phyloP scores from a whole-genome alignment of 2,888 invertebrate species.

The Leptopilina syphax region DNA sequence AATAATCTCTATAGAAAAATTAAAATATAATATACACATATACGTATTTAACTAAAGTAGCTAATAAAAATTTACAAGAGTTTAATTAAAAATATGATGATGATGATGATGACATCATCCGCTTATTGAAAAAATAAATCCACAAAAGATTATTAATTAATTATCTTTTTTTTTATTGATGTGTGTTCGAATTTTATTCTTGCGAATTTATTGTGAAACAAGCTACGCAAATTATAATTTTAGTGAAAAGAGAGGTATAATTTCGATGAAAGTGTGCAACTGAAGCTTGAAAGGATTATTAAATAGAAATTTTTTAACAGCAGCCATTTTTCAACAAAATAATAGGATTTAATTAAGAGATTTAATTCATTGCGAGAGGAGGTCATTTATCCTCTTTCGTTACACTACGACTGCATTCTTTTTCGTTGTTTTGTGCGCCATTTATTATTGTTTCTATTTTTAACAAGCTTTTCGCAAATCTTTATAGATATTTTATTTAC shows the following conservation, averaged over 20 bases:
- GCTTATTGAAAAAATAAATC: too few relatives aligned
- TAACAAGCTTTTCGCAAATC: constrained; percentile 13
- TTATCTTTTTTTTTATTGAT: not conserved
- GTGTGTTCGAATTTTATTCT: not conserved
- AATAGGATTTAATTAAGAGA: constrained; percentile 21
- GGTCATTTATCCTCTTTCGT: constrained; percentile 24
- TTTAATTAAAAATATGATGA: too few relatives aligned
- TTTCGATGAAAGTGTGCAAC: not conserved
- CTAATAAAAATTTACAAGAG: too few relatives aligned
- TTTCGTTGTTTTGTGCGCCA: not conserved
- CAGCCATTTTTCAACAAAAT: constrained; percentile 7
- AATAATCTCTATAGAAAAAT: not conserved
- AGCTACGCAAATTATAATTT: constrained; percentile 3
- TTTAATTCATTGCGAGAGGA: constrained; percentile 18
- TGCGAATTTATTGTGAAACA: not conserved
- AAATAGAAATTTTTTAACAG: constrained; percentile 23
- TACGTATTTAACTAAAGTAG: not conserved
- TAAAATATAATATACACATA: not conserved
- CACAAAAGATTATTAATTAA: not conserved
- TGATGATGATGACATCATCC: too few relatives aligned
- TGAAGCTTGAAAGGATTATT: constrained; percentile 3
- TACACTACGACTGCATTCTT: constrained; percentile 5
- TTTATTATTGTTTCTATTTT: constrained; percentile 13
- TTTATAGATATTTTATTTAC: not conserved
- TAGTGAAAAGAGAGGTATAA: not conserved